Evolutionary conservation across 2,797 vertebrate species (phyloP).

Genomic region (Danionella dracula): DNA sequence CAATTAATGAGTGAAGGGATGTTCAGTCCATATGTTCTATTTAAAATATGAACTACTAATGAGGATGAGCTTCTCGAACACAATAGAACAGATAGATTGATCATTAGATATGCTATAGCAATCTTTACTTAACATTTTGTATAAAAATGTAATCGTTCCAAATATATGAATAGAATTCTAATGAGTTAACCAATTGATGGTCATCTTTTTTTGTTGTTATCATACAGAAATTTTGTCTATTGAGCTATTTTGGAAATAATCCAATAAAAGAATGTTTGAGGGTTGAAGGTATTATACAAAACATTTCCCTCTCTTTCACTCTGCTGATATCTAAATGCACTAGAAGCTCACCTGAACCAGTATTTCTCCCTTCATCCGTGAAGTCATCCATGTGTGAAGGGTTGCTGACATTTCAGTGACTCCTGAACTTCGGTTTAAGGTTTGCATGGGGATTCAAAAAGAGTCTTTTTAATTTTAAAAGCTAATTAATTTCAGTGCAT

Average conservation of each 20-base stretch:
- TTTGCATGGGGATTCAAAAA: conserved; percentile 12
- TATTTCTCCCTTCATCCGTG: neutral
- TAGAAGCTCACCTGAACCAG: neutral
- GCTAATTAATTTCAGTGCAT: neutral
- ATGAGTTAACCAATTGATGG: too few species aligned
- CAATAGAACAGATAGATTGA: too few species aligned
- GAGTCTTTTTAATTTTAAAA: neutral
- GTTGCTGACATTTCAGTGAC: neutral
- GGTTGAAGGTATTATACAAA: neutral
- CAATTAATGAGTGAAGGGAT: neutral
- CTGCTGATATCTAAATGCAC: neutral
- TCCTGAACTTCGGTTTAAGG: neutral
- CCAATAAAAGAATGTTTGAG: neutral
- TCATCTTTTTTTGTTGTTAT: too few species aligned
- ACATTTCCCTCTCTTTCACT: neutral
- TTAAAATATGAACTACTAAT: too few species aligned
- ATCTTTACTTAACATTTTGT: too few species aligned
- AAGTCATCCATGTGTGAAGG: conserved; percentile 9
- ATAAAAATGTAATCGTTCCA: too few species aligned
- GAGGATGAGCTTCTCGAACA: too few species aligned
- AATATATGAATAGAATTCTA: too few species aligned
- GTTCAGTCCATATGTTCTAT: too few species aligned
- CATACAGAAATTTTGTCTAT: too few species aligned
- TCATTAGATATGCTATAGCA: too few species aligned
- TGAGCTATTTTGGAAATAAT: neutral